Conservation (phyloP, 2,888 invertebrate species). For the Callosobruchus maculatus region DNA sequence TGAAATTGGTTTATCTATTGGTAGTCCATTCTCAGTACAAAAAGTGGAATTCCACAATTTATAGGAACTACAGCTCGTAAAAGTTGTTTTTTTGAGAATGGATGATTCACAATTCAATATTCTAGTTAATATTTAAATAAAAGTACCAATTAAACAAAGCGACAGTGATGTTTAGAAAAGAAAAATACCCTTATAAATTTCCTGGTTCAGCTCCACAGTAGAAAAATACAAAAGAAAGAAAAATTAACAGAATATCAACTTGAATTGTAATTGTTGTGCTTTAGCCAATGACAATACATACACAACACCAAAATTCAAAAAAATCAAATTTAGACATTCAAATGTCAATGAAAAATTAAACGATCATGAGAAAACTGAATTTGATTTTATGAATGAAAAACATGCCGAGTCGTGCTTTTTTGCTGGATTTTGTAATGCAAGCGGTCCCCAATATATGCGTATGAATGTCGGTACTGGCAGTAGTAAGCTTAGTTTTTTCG, state of each 20-base stretch:
- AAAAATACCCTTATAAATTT: not conserved
- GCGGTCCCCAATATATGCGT: not conserved
- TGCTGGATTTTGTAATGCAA: not conserved
- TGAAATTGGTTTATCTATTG: too few relatives aligned
- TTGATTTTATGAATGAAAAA: conserved; percentile 1
- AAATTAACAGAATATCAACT: conserved; percentile 9
- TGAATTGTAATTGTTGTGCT: conserved; percentile 15
- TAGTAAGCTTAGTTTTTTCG: not conserved
- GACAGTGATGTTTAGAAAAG: not conserved
- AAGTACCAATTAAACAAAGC: too few relatives aligned
- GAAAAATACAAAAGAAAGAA: conserved; percentile 23
- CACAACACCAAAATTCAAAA: conserved; percentile 14
- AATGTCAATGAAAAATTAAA: conserved; percentile 16
- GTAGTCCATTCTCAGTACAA: too few relatives aligned
- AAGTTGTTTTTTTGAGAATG: too few relatives aligned
- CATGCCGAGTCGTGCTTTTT: not conserved
- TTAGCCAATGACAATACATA: conserved; percentile 12
- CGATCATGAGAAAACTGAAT: conserved; percentile 19
- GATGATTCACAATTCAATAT: too few relatives aligned
- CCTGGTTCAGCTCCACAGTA: conserved; percentile 22
- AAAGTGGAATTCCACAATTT: too few relatives aligned
- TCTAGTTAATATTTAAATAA: too few relatives aligned
- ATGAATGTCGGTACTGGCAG: not conserved
- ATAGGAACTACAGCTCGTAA: too few relatives aligned
- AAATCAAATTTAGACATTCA: conserved; percentile 21